Evolutionary conservation across 2,888 invertebrate genomes (phyloP), one percentile per base, ranked within the genome.

Genomic region (Drosophila vallismaia): DNA sequence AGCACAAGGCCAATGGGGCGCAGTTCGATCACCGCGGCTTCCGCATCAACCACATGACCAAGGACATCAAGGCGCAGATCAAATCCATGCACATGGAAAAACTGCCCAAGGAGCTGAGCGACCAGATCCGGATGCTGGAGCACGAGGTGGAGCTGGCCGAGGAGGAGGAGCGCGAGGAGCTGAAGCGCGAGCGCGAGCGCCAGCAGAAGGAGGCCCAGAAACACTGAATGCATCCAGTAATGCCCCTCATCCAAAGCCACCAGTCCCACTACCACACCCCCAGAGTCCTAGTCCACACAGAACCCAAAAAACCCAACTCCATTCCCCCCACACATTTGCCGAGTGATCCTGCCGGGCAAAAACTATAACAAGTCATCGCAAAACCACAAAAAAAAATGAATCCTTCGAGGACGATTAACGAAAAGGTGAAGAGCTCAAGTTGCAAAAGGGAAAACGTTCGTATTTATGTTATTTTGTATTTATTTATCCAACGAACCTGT

Each of bases 11-110:
- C n/a, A 88, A 89, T 50, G 90, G 90, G 0, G 86, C 90, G 0
- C 55, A 88, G 54, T 90, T 87, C 63, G 90, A 90, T 75, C 89
- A 90, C 66, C 89, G 89, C 10, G 90, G 90, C 12, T 90, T 90
- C 84, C 89, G 90, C 31, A 89, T 90, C 62, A 89, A 89, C 55
- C 77, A 89, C 72, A 86, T 89, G 88, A 79, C 89, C 74, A 87
- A 89, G 74, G 82, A 80, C 4, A 77, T 89, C 12, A 83, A 89
- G 62, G 87, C 79, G 2, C 77, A 89, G 29, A 79, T 90, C 42
- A 90, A 90, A 40, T 55, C 82, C 2, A 76, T 89, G 1, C 83
- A 81, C 38, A n/a, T 73, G 19, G 79, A 86, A 29, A 53, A 59
- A 5, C 86, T 90, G 86, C 79, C 90, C 50, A 74, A 79, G 60